Base-by-base conservation (phyloP, 2,113 vertebrate genomes). In the Bostrychus sinensis region DNA sequence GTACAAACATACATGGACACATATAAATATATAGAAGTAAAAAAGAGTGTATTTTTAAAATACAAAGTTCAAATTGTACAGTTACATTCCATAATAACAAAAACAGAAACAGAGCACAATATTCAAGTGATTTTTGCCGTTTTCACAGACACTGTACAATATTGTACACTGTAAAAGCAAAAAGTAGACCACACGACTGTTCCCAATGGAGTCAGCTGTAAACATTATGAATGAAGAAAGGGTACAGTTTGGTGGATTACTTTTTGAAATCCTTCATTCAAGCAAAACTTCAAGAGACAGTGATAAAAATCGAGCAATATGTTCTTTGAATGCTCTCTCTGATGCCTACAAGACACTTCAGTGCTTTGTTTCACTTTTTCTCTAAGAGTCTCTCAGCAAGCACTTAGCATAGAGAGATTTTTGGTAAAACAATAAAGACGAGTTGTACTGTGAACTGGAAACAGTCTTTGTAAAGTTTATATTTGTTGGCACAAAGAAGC, bases 31-130 rank as follows among this genome's bases (percentile, higher is more conserved):
- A 96, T 71, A 89, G 45, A 85, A 94, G 94, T 91, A 92, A 96
- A 96, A 98, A 97, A 98, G 70, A 60, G 75, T 95, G 95, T 96
- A 95, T 97, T 97, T 96, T 97, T 95, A 94, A 96, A 96, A 97
- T 97, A 97, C 95, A 95, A 95, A 96, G 93, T 89, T 95, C 92
- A 92, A 85, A 82, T 88, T 94, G 78, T 95, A 98, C 96, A 96
- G 93, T 96, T 94, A 96, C 94, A 94, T 95, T 94, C 95, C 95
- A 94, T 94, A 37, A 95, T 95, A 97, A 95, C 80, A 82, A 86
- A 88, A 87, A 75, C 73, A 57, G 66, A 83, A 74, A 89, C 84
- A n/a, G 42, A 78, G 75, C 86, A 89, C 89, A 48, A 87, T 89
- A 84, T 86, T 87, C 82, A 88, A 85, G 85, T 86, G 83, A 81